A percentile compares a stretch with the other conserved stretches of the same genome.
Evolutionary conservation across 2,113 vertebrate species (phyloP).

Genomic region (Myrmophylax atrothorax): DNA sequence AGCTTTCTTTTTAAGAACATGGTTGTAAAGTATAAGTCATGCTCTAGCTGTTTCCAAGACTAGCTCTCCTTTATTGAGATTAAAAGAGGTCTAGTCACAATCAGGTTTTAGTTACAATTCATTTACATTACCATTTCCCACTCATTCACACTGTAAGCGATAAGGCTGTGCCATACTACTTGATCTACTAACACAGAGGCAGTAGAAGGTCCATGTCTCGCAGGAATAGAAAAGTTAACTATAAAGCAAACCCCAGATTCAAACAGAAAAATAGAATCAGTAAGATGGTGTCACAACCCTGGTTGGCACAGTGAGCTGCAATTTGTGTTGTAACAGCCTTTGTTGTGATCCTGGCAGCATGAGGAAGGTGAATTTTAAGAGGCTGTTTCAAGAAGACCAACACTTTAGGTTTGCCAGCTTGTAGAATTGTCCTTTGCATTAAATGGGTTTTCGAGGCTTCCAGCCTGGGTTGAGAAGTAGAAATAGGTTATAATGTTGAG

Average conservation of each 20-base stretch:
- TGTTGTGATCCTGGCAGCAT: neutral
- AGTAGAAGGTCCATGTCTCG: neutral
- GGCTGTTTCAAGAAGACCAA: neutral
- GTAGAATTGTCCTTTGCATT: neutral
- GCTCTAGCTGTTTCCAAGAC: neutral
- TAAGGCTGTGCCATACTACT: neutral
- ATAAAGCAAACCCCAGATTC: neutral
- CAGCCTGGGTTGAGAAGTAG: neutral
- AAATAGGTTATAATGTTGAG: neutral
- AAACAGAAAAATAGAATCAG: neutral
- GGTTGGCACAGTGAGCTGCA: neutral
- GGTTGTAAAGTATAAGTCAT: neutral
- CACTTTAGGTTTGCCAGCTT: rapidly evolving
- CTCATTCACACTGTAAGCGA: neutral
- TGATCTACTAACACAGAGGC: neutral
- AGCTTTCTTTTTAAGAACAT: neutral
- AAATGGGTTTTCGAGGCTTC: neutral
- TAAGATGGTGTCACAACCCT: neutral
- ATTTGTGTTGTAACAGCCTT: neutral
- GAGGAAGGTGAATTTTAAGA: neutral
- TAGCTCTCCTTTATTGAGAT: neutral
- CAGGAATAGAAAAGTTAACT: neutral
- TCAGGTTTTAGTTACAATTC: neutral
- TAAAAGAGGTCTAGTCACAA: neutral
- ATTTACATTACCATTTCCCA: neutral